Conservation (phyloP, 1,140 invertebrate genomes). For the Megathymus violae region DNA sequence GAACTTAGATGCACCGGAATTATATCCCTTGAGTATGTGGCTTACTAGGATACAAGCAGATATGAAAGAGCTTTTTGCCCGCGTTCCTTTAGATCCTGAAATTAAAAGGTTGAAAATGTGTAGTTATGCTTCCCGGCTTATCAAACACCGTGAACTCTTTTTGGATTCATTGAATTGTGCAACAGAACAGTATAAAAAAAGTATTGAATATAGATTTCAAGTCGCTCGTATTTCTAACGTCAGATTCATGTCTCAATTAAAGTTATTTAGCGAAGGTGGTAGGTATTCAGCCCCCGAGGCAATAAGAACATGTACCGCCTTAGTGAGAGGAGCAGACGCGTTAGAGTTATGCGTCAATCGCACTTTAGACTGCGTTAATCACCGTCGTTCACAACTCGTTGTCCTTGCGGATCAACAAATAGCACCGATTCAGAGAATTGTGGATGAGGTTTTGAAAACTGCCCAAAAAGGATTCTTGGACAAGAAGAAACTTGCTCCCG, state of each 20-base stretch:
- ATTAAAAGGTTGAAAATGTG: constrained; percentile 60
- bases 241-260: constrained; percentile 56
- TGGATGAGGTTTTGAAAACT: constrained; percentile 45
- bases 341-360: constrained; percentile 50
- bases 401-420: constrained; percentile 54
- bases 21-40: constrained; percentile 62
- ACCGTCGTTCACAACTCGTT: constrained; percentile 52
- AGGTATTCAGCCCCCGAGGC: constrained; percentile 57
- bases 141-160: constrained; percentile 53
- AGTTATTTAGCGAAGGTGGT: constrained; percentile 63
- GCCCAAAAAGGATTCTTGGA: constrained; percentile 12
- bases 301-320: constrained; percentile 41
- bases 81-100: constrained; percentile 51
- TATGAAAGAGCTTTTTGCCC: constrained; percentile 46
- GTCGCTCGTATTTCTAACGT: constrained; percentile 59
- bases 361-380: constrained; percentile 48
- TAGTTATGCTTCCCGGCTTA: constrained; percentile 60
- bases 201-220: constrained; percentile 52
- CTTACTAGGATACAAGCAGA: constrained; percentile 47
- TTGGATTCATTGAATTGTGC: constrained; percentile 55
- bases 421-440: constrained; percentile 43
- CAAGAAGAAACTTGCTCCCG: constrained; percentile 14
- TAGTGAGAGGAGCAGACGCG: constrained; percentile 54
- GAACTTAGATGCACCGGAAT: constrained; percentile 50
- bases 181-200: constrained; percentile 48